phyloP scores from a whole-genome alignment of 2,888 invertebrate species.

The Psylliodes chrysocephalus region DNA sequence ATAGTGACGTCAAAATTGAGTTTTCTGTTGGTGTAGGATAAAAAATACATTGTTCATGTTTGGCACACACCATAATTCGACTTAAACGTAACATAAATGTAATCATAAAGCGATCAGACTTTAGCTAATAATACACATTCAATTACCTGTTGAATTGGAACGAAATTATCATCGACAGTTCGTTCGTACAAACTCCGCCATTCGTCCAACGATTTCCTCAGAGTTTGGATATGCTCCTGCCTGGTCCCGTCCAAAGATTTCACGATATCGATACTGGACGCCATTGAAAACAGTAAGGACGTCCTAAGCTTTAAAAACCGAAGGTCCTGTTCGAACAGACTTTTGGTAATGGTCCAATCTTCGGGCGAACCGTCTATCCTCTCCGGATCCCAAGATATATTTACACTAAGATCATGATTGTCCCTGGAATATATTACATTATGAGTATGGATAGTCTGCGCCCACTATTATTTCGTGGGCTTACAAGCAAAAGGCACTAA shows the following conservation, averaged over 20 bases:
- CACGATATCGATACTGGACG: constrained; percentile 53
- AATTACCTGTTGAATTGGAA: constrained; percentile 45
- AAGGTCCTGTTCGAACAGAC: constrained; percentile 56
- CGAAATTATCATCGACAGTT: constrained; percentile 37
- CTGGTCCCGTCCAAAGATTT: constrained; percentile 56
- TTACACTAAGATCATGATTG: constrained; percentile 81
- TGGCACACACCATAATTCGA: too few species aligned
- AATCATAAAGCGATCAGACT: too few species aligned
- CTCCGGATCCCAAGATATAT: constrained; percentile 76
- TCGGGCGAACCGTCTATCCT: constrained; percentile 59
- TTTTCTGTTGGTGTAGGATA: too few species aligned
- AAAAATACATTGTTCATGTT: too few species aligned
- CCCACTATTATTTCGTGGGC: too few species aligned
- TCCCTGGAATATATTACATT: too few species aligned
- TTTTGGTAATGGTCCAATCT: constrained; percentile 58
- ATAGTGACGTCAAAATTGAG: too few species aligned
- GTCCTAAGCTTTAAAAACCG: constrained; percentile 57
- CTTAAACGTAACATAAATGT: too few species aligned
- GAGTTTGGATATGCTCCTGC: constrained; percentile 51
- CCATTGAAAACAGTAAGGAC: constrained; percentile 52
- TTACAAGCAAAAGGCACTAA: too few species aligned
- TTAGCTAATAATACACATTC: too few species aligned
- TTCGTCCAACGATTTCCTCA: constrained; percentile 50
- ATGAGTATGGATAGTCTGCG: too few species aligned
- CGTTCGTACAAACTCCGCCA: constrained; percentile 52